A percentile compares a stretch with the other conserved stretches of the same genome.
Evolutionary conservation across 2,113 vertebrate species (phyloP).

Genomic region (Rhinoptilus africanus): DNA sequence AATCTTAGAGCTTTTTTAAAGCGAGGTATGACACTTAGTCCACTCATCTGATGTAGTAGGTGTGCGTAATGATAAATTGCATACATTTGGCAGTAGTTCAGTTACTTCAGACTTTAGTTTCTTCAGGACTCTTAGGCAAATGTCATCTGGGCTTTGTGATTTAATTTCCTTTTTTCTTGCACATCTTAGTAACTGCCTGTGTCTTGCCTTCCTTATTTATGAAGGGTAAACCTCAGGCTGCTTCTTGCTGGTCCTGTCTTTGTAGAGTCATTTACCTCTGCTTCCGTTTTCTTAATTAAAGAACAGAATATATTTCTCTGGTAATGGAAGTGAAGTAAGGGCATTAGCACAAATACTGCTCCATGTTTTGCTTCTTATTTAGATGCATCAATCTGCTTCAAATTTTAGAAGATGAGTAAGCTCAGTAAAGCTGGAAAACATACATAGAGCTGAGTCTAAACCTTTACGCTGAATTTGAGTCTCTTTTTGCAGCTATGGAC

Average conservation of each 20-base stretch:
- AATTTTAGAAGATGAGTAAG: not conserved
- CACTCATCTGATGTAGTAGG: not conserved
- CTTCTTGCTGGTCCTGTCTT: not conserved
- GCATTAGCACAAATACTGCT: not conserved
- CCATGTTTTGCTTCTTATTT: not conserved
- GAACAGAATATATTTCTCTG: not conserved
- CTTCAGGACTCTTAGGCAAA: not conserved
- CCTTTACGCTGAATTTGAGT: not conserved
- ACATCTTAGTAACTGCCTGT: not conserved
- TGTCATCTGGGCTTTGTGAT: not conserved
- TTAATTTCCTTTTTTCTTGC: not conserved
- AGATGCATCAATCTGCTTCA: not conserved
- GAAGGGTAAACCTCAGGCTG: not conserved
- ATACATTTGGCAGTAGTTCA: not conserved
- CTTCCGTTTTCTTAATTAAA: not conserved
- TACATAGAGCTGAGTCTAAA: not conserved
- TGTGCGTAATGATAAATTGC: not conserved
- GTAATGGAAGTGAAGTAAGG: not conserved
- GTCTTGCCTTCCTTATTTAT: not conserved
- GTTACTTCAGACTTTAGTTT: not conserved
- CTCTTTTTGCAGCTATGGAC: not conserved
- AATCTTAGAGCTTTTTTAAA: not conserved
- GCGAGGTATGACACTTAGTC: not conserved
- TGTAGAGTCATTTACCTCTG: not conserved
- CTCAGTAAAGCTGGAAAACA: not conserved